Base-by-base conservation (phyloP, 2,797 vertebrate genomes). In the Hylomyscus alleni region DNA sequence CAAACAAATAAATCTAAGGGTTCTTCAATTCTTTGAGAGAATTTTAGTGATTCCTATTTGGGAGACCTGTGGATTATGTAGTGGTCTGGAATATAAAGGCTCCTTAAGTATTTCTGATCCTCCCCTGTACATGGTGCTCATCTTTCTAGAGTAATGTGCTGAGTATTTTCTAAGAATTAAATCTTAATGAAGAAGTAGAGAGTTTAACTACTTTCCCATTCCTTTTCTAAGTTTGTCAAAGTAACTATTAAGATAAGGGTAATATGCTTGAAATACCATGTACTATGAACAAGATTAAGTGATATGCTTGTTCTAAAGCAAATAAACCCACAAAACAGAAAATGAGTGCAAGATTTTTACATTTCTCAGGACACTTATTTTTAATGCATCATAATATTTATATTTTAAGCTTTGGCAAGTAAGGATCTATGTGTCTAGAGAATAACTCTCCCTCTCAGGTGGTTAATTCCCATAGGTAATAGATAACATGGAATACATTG, bases 91-190 rank as follows among this genome's bases (percentile, higher is more conserved):
- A 76, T 62, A 1, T 3, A 14, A 44, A 54, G 69, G 8, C 6
- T 12, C 40, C 2, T n/a, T 26, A 65, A 52, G 37, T 62, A 37
- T 44, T 19, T 73, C n/a, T 40, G 3, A 24, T 54, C 12, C 22
- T 37, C 19, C 0, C 24, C 1, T 40, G 8, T n/a, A 13, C 10
- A 22, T 40, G 14, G 2, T 29, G 0, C 7, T 12, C 22, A 44
- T 9, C 4, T 58, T 50, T 15, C 44, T 10, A 1, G 14, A 60
- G 4, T 20, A 6, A 14, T 50, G 17, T 83, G 11, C 34, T 31
- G 40, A 52, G 52, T 26, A 54, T 81, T 20, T 31, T 85, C 12
- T 15, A 47, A 56, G 4, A 20, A 60, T 12, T 17, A 73, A 56
- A 37, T 5, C 40, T n/a, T 7, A 15, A 60, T 20, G 15, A 67